A percentile compares a stretch with the other conserved stretches of the same genome.
phyloP scores from a whole-genome alignment of 2,797 vertebrate species.

The Epinephelus malabaricus region DNA sequence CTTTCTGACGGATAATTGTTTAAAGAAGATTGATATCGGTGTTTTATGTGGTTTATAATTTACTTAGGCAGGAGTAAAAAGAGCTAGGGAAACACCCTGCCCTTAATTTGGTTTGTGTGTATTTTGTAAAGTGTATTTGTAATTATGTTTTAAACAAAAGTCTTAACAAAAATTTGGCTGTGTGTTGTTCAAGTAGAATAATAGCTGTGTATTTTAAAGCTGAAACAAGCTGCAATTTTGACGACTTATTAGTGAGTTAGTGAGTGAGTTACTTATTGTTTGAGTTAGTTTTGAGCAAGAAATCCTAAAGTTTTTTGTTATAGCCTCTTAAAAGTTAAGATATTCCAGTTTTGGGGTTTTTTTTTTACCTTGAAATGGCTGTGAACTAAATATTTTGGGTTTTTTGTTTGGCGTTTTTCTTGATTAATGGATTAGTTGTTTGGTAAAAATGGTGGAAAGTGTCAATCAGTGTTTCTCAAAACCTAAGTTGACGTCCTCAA shows the following conservation, averaged over 20 bases:
- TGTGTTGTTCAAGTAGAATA: background rate
- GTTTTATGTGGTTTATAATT: conserved; percentile 13
- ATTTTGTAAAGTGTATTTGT: background rate
- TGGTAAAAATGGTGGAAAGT: too few species aligned
- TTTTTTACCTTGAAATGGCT: background rate
- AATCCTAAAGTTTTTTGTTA: background rate
- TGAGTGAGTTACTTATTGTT: too few species aligned
- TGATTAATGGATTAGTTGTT: too few species aligned
- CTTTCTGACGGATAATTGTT: conserved; percentile 71
- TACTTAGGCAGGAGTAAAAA: background rate
- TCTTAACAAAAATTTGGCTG: background rate
- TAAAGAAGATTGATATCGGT: conserved; percentile 63
- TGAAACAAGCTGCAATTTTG: background rate
- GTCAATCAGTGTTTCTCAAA: too few species aligned
- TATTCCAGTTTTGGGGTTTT: too few species aligned
- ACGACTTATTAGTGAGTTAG: background rate
- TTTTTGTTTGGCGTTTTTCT: too few species aligned
- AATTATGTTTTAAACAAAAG: conserved; percentile 8
- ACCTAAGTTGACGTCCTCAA: too few species aligned
- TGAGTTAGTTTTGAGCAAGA: background rate
- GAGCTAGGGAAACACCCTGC: background rate
- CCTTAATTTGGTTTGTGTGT: background rate
- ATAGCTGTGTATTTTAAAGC: background rate
- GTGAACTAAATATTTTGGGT: background rate
- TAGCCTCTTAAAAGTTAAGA: background rate